Evolutionary conservation across 2,113 vertebrate species (phyloP), one percentile per base, ranked within the genome.

Genomic region (Prunella himalayana): DNA sequence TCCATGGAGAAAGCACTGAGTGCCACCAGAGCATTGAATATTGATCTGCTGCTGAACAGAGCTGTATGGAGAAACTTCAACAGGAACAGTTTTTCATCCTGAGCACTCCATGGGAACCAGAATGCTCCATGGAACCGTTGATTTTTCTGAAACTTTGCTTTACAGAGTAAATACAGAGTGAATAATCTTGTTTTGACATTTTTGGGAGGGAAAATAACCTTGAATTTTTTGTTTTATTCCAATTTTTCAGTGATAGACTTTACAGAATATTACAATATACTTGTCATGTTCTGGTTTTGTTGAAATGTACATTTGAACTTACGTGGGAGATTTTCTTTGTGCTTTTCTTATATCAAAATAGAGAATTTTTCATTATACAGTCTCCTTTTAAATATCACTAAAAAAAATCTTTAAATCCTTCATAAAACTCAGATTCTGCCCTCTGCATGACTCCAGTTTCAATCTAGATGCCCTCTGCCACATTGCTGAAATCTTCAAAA

Each of bases 141-240:
- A 64, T 93, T 94, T 94, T 83, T 72, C 60, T 83, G 31, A 60
- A 88, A 75, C 75, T 88, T 90, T 94, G 25, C 25, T 92, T 92
- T 49, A 83, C 75, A 78, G 25, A 39, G 25, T 37, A 84, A 77
- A 83, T 41, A 60, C n/a, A 57, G 35, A 66, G 20, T 42, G 42
- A 82, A 85, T 91, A 39, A 53, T 35, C 24, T 33, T 33, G 61
- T 87, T 92, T 69, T 72, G 60, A 5, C 66, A 54, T 25, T 78
- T 61, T 41, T 23, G 3, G 5, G 7, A 9, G 6, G 11, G 2
- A 20, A 20, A 56, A 49, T 33, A 60, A 37, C 6, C 50, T 71
- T 51, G 23, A 60, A 2, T 21, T 65, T 79, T 79, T 86, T 65
- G 18, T 80, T 70, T 86, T 11, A 83, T 68, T 75, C 71, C 15